Base-by-base conservation (phyloP, 1,140 invertebrate species). In the Diabrotica virgifera region DNA sequence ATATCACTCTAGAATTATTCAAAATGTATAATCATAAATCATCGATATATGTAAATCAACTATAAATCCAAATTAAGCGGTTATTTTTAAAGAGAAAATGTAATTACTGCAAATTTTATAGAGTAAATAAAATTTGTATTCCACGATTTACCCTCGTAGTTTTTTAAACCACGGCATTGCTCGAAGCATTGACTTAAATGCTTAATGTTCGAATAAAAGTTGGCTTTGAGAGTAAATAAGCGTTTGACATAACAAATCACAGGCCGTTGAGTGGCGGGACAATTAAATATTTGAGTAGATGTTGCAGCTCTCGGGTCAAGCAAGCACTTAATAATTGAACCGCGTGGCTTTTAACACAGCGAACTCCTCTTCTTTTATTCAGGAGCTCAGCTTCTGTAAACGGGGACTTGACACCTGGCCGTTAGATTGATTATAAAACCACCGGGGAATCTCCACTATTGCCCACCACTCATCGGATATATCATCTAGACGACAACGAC, bases 231-330 rank as follows among this genome's bases (percentile, higher is more conserved):
- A 70, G 70, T 72, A 76, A 76, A 72, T 76, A 74, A 76, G 65
- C 74, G 69, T 77, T 77, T 77, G 76, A 77, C 76, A 78, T 77
- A 75, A 75, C 77, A 77, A 78, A 78, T 78, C 77, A 78, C 75
- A 71, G 75, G 71, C 60, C 64, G 69, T 68, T 70, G 71, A 75
- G 74, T 76, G 75, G 75, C 72, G 73, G 72, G 75, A 74, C 76
- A 78, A 78, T 78, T 78, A 77, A 78, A 78, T 78, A 78, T 77
- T 78, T 78, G 74, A 78, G 71, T 66, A 72, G 75, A 71, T 65
- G 72, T 71, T 74, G 63, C 73, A 68, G 73, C 63, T 68, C 63
- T 68, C 70, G 75, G 77, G 76, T 77, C 76, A 77, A 77, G 75
- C 74, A 77, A 73, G 62, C 66, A 66, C 71, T 78, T 76, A 78